These are phyloP conservation scores for Triops cancriformis DNA, from an alignment of 1,140 invertebrate species.

Conservation along the genomic window DNA sequence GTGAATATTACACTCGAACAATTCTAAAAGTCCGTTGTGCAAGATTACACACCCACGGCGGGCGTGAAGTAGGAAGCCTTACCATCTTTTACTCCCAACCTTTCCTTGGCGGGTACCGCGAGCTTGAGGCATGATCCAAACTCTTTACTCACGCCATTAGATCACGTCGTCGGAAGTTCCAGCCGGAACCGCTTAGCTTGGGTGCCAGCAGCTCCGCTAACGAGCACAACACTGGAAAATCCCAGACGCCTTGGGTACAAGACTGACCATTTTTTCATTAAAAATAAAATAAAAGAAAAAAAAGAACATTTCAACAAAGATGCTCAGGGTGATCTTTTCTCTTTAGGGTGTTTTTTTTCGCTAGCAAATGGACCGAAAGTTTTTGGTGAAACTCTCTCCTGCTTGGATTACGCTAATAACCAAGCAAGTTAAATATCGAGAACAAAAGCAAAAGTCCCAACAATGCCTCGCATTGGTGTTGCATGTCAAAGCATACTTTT, in stretches of 20 bases:
- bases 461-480: too few species aligned
- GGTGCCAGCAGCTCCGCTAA: neutral
- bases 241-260: neutral
- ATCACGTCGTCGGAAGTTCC: neutral
- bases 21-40: neutral
- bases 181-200: neutral
- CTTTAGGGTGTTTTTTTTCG: neutral
- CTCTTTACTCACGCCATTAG: slow-evolving; percentile 1
- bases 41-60: neutral
- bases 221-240: neutral
- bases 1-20: neutral
- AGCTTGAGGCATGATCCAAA: neutral
- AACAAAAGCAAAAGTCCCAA: too few species aligned
- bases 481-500: neutral
- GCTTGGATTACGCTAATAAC: too few species aligned
- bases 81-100: neutral
- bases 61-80: neutral
- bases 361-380: neutral
- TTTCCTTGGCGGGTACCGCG: neutral
- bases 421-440: too few species aligned
- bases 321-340: too few species aligned
- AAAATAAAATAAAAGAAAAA: neutral
- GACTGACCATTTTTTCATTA: neutral
- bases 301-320: neutral
- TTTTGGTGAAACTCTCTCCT: too few species aligned